Conservation (phyloP, 2,888 invertebrate species). For the Leptinotarsa rubiginosa region DNA sequence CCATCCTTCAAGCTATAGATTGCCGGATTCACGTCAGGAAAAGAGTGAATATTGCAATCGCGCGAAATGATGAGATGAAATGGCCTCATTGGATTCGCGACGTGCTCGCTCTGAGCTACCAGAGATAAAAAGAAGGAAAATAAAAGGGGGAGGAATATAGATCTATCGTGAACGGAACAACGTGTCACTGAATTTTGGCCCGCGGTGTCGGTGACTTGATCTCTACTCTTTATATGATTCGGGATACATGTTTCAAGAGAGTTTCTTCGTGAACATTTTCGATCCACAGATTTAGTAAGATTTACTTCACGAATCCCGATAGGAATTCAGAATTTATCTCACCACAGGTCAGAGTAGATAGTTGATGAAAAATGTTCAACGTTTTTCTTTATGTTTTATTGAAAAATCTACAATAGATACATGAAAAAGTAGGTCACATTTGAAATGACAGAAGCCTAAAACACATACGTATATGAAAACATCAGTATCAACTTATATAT, state of each 20-base stretch:
- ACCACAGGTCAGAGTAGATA: too few relatives aligned
- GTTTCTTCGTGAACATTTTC: neutral
- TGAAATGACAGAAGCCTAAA: too few relatives aligned
- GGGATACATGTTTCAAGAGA: slow-evolving; percentile 18
- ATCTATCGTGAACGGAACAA: slow-evolving; percentile 25
- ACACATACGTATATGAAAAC: too few relatives aligned
- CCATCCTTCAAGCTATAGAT: neutral
- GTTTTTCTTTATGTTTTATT: too few relatives aligned
- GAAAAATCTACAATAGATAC: too few relatives aligned
- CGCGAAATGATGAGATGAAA: slow-evolving; percentile 22
- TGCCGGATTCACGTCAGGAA: neutral
- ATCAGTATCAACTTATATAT: too few relatives aligned
- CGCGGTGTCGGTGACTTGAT: slow-evolving; percentile 22
- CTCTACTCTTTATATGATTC: slow-evolving; percentile 20
- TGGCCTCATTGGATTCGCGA: slow-evolving; percentile 20
- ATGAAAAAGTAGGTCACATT: too few relatives aligned
- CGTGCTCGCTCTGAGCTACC: slow-evolving; percentile 16
- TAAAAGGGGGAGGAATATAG: slow-evolving; percentile 19
- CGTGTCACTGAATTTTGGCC: slow-evolving; percentile 26
- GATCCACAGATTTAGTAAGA: neutral
- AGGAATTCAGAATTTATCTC: too few relatives aligned
- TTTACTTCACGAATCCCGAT: neutral
- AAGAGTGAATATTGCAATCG: slow-evolving; percentile 23
- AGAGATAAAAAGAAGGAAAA: slow-evolving; percentile 21
- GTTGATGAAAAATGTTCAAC: too few relatives aligned